Evolutionary conservation across 1,140 invertebrate species (phyloP).

Genomic region (Hirudo medicinalis): DNA sequence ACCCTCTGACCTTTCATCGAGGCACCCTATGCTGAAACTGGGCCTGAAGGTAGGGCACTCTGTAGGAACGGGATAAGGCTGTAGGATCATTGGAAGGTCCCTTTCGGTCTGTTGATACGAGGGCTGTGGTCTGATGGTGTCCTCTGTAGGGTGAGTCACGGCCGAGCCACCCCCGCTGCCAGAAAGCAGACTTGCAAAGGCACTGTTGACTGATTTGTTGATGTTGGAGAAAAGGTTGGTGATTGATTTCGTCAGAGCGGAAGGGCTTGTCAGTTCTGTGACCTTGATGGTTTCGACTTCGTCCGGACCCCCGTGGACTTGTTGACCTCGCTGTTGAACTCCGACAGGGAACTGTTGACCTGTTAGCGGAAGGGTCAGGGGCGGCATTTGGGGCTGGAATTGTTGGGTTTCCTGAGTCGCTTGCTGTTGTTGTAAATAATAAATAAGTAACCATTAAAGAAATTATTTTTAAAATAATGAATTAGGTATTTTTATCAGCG

Average conservation of each 20-base stretch:
- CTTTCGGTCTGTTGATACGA: background rate
- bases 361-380: conserved; percentile 18
- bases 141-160: conserved; percentile 7
- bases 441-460: no score
- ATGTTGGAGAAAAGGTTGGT: conserved; percentile 15
- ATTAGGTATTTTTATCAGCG: background rate
- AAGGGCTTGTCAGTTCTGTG: conserved; percentile 16
- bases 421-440: background rate
- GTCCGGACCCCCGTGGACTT: background rate
- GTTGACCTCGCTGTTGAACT: conserved; percentile 8
- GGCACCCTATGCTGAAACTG: conserved; percentile 8
- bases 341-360: conserved; percentile 56
- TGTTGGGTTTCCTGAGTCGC: background rate
- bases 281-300: conserved; percentile 21
- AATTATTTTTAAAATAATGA: background rate
- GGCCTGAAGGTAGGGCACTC: background rate
- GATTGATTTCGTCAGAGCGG: conserved; percentile 17
- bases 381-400: conserved; percentile 22
- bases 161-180: background rate
- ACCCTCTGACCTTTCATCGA: background rate
- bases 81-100: background rate
- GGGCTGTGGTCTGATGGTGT: background rate
- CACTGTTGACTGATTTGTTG: conserved; percentile 21
- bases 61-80: conserved; percentile 21
- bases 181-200: conserved; percentile 11